A percentile compares a stretch with the other conserved stretches of the same genome.
These are phyloP conservation scores for Astyanax mexicanus DNA, from an alignment of 2,797 vertebrate genomes.

Conservation along the genomic window DNA sequence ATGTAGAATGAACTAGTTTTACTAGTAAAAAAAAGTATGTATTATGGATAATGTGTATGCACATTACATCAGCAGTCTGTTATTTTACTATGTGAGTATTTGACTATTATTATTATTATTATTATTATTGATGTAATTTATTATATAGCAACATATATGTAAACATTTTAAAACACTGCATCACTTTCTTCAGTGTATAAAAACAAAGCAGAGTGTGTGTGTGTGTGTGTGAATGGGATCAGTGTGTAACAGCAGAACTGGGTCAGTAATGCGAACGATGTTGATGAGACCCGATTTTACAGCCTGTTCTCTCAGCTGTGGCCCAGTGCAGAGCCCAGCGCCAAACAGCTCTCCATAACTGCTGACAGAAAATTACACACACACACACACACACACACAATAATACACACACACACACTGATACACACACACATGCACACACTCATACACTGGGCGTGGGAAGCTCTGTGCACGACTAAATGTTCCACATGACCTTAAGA, in stretches of 20 bases:
- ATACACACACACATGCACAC: not conserved
- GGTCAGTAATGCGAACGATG: slow-evolving; percentile 73
- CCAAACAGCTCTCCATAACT: slow-evolving; percentile 65
- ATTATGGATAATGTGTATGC: too few relatives aligned
- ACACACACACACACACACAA: too few relatives aligned
- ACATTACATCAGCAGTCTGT: too few relatives aligned
- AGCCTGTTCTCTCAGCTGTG: slow-evolving; percentile 70
- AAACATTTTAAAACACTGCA: too few relatives aligned
- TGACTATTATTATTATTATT: too few relatives aligned
- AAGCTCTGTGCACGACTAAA: slow-evolving; percentile 33
- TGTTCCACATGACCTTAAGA: slow-evolving; percentile 41
- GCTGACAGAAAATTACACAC: slow-evolving; percentile 49
- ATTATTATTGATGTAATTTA: too few relatives aligned
- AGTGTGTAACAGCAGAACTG: slow-evolving; percentile 66
- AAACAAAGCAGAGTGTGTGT: slow-evolving; percentile 11
- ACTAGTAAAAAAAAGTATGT: too few relatives aligned
- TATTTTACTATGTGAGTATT: too few relatives aligned
- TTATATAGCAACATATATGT: too few relatives aligned
- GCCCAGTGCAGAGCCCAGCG: slow-evolving; percentile 48
- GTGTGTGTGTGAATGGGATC: slow-evolving; percentile 63
- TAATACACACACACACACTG: slow-evolving; percentile 27
- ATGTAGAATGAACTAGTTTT: too few relatives aligned
- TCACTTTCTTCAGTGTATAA: not conserved
- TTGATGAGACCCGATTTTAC: slow-evolving; percentile 65
- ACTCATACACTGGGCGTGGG: slow-evolving; percentile 31